Evolutionary conservation across 2,888 invertebrate species (phyloP), one percentile per base, ranked within the genome.

Genomic region (Dolichopus griseipennis): DNA sequence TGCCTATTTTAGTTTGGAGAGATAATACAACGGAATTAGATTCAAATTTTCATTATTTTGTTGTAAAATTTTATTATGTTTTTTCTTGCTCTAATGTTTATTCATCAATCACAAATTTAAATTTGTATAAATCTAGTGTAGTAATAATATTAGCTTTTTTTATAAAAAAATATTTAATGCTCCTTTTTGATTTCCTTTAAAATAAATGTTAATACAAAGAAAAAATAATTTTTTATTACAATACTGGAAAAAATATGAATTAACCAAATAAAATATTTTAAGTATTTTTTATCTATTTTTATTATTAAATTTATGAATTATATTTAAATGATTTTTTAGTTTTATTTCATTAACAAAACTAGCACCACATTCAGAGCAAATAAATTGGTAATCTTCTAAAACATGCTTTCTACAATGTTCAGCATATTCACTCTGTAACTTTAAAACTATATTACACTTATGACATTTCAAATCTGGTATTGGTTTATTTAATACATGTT

Each of bases 1-100:
- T 90, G 21, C 88, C 89, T 0, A 84, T 84, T 74, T 78, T 87
- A 69, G 87, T 89, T 70, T 90, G 90, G 89, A 78, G 78, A 22
- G 79, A 76, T 66, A 81, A 82, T 63, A 79, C 79, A 15, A 80
- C 80, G 3, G 79, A 78, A 22, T 73, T 79, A 27, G 81, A 79
- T 6, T 74, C 76, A 8, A 78, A 78, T 9, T 74, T 84, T 15
- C 88, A 88, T 75, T 83, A 85, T 70, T 72, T 81, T 10, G 83
- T 91, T 1, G 88, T 90, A 3, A 84, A 85, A 69, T 81, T 84
- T 0, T 91, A 91, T 75, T 87, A 86, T 67, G 82, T 86, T 22
- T 82, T 88, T 12, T 86, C 88, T 1, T 84, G 88, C 70, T 79
- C 87, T 43, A 85, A 86, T 69, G 85, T 88, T 0, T 87, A 89